These are phyloP conservation scores for Mola mola DNA, from an alignment of 2,113 vertebrate species.

Conservation along the genomic window DNA sequence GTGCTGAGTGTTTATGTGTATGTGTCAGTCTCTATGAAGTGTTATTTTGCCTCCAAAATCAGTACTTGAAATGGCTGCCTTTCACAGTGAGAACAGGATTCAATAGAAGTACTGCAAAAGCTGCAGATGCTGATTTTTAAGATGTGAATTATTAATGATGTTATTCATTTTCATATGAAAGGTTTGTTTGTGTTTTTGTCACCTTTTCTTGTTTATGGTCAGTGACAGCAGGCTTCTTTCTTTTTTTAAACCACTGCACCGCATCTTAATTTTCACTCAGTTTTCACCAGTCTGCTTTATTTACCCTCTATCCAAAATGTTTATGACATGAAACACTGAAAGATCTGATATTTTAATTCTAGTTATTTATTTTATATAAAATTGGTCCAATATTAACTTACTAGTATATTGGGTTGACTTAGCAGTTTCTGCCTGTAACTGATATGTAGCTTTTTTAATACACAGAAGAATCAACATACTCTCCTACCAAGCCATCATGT, in stretches of 20 bases:
- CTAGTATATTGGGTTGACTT: no score
- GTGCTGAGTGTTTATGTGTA: constrained; percentile 10
- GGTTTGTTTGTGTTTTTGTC: background rate
- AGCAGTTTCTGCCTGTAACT: no score
- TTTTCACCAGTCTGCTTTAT: background rate
- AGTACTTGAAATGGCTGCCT: background rate
- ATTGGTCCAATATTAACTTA: no score
- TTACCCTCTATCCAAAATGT: background rate
- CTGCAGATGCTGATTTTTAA: background rate
- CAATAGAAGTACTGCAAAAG: background rate
- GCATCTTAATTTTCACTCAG: background rate
- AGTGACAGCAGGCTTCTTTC: no score
- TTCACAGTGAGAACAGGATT: background rate
- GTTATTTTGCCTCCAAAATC: constrained; percentile 18
- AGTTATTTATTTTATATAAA: no score
- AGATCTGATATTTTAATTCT: no score
- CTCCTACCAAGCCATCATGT: background rate
- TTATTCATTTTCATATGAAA: constrained; percentile 10
- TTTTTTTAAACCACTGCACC: background rate
- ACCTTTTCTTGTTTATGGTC: background rate
- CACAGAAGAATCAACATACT: no score
- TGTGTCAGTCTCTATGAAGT: constrained; percentile 1
- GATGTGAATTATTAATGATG: constrained; percentile 26
- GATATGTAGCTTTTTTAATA: no score
- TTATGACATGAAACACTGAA: background rate